A percentile compares a stretch with the other conserved stretches of the same genome.
Conservation (phyloP, 2,113 vertebrate species). For the Ardeotis arabs region DNA sequence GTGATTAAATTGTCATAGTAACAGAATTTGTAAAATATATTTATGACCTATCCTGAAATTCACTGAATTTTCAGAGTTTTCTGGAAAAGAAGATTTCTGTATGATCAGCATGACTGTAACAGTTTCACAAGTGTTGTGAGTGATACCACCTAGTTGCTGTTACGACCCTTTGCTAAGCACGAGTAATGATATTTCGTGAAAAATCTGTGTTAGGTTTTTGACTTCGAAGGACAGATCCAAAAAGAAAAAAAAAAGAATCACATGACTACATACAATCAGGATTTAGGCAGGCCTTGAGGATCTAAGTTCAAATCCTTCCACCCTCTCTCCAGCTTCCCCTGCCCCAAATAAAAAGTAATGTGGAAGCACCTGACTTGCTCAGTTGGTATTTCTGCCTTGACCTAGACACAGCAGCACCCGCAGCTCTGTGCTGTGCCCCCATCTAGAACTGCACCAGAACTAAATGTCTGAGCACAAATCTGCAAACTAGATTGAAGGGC, state of each 20-base stretch:
- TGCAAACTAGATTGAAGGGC: not conserved
- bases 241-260: not conserved
- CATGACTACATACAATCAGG: not conserved
- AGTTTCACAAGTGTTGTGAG: not conserved
- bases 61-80: not conserved
- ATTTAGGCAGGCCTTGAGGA: not conserved
- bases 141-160: not conserved
- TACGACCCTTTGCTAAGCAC: not conserved
- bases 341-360: not conserved
- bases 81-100: not conserved
- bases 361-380: not conserved
- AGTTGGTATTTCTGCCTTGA: not conserved
- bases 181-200: not conserved
- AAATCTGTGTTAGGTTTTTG: not conserved
- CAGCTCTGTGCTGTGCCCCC: not conserved
- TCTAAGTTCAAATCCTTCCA: not conserved
- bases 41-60: not conserved
- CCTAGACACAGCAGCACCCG: not conserved
- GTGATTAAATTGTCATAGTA: not conserved
- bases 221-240: not conserved
- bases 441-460: not conserved
- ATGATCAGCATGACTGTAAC: not conserved
- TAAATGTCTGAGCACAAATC: not conserved
- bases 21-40: not conserved
- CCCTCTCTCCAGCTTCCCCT: not conserved